A percentile compares a stretch with the other conserved stretches of the same genome.
Conservation (phyloP, 2,113 vertebrate genomes). For the Trematocara nigrifrons region DNA sequence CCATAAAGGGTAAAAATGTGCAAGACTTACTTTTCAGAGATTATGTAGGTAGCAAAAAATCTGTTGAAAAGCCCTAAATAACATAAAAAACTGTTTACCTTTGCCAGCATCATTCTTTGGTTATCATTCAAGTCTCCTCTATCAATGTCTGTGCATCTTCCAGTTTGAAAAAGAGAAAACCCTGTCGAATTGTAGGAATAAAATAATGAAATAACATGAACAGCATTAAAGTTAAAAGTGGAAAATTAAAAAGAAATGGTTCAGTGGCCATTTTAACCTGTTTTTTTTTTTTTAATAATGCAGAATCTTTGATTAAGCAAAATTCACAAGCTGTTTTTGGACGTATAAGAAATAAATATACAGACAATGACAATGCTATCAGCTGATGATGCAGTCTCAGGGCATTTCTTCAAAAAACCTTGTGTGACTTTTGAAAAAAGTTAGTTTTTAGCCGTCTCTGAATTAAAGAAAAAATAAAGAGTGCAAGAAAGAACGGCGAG, state of each 20-base stretch:
- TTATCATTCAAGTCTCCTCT: neutral
- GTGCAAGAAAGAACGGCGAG: neutral
- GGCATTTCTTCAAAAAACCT: neutral
- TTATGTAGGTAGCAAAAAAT: neutral
- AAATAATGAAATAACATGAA: neutral
- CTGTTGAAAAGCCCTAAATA: neutral
- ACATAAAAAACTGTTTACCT: neutral
- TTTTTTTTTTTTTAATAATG: neutral
- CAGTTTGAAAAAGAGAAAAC: neutral
- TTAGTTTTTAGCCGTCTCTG: neutral
- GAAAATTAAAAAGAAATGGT: neutral
- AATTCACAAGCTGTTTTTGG: neutral
- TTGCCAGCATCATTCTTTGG: neutral
- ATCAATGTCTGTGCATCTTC: neutral
- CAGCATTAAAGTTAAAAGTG: neutral
- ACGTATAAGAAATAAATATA: neutral
- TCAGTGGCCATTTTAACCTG: neutral
- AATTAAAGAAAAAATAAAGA: neutral
- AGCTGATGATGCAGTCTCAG: neutral
- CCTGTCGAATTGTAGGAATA: neutral
- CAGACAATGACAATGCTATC: neutral
- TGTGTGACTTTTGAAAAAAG: neutral
- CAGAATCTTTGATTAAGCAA: neutral
- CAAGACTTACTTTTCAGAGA: neutral
- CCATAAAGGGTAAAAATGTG: neutral